A percentile compares a stretch with the other conserved stretches of the same genome.
Evolutionary conservation across 2,888 invertebrate species (phyloP).

Genomic region (Drosophila mulleri): DNA sequence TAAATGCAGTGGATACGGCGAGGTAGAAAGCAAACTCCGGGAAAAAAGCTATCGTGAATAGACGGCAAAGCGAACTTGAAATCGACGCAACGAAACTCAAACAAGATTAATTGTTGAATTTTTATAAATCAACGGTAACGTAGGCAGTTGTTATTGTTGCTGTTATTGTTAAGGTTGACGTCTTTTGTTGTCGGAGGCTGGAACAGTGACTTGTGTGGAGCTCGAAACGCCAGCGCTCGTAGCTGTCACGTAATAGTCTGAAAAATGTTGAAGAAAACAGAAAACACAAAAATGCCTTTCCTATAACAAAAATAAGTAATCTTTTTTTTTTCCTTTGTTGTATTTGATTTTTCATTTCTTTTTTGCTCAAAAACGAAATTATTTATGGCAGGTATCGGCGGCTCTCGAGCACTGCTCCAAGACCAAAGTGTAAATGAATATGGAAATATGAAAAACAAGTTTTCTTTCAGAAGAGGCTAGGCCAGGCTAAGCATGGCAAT

Average conservation of each 20-base stretch:
- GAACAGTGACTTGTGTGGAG: conserved; percentile 29
- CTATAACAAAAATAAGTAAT: conserved; percentile 13
- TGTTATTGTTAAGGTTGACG: conserved; percentile 38
- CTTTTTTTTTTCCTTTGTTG: conserved; percentile 18
- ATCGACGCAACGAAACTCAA: conserved; percentile 34
- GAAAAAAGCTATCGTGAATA: conserved; percentile 18
- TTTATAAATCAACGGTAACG: conserved; percentile 62
- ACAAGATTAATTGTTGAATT: conserved; percentile 75
- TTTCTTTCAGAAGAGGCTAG: conserved; percentile 39
- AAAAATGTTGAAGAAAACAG: conserved; percentile 17
- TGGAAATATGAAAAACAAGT: conserved; percentile 75
- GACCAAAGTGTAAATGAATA: conserved; percentile 64
- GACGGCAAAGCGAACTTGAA: conserved; percentile 35
- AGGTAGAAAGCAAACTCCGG: conserved; percentile 23
- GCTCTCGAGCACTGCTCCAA: conserved; percentile 21
- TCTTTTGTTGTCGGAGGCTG: conserved; percentile 37
- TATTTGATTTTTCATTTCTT: neutral
- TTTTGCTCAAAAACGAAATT: conserved; percentile 12
- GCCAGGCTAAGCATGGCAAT: conserved; percentile 24
- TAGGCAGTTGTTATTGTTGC: conserved; percentile 43
- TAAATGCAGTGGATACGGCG: conserved; percentile 4
- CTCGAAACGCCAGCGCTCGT: conserved; percentile 36
- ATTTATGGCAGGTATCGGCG: conserved; percentile 27
- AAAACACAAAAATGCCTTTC: conserved; percentile 33
- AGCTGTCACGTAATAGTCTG: conserved; percentile 57